Percentiles rank a stretch among this genome's conserved stretches.
Conservation (phyloP, 1,140 invertebrate species). For the Scaptomyza pallida region DNA sequence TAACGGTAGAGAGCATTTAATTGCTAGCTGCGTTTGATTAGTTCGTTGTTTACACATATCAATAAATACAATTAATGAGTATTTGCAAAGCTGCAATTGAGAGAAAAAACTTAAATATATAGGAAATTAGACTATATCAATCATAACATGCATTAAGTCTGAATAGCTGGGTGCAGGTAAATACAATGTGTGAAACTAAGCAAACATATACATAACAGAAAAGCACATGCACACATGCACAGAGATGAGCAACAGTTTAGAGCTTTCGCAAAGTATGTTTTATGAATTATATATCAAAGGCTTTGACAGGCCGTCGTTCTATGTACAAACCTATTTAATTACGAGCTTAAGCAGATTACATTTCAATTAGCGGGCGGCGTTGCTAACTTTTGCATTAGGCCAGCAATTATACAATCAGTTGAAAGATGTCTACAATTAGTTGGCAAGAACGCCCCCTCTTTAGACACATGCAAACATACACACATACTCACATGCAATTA, state of each 20-base stretch:
- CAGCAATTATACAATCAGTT: slow-evolving; percentile 66
- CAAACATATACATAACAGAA: no score
- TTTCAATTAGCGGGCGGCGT: slow-evolving; percentile 58
- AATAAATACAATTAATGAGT: slow-evolving; percentile 53
- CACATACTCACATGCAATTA: slow-evolving; percentile 62
- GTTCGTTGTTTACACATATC: slow-evolving; percentile 47
- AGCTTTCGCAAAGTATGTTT: background rate
- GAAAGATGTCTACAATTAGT: slow-evolving; percentile 69
- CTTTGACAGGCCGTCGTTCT: background rate
- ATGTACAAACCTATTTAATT: slow-evolving; percentile 22
- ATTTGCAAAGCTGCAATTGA: slow-evolving; percentile 24
- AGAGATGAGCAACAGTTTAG: background rate
- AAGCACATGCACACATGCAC: background rate
- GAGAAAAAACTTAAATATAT: slow-evolving; percentile 2
- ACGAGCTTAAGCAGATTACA: slow-evolving; percentile 57
- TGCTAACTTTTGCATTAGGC: slow-evolving; percentile 37
- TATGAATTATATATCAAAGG: background rate
- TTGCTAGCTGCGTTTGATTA: slow-evolving; percentile 65
- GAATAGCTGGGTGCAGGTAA: no score
- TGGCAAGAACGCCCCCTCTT: slow-evolving; percentile 3
- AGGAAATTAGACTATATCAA: background rate
- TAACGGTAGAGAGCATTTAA: slow-evolving; percentile 66
- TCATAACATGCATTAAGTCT: no score
- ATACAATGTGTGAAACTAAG: no score
- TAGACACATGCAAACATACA: no score